These are phyloP conservation scores for Littorina saxatilis DNA, from an alignment of 1,140 invertebrate species.

Conservation along the genomic window DNA sequence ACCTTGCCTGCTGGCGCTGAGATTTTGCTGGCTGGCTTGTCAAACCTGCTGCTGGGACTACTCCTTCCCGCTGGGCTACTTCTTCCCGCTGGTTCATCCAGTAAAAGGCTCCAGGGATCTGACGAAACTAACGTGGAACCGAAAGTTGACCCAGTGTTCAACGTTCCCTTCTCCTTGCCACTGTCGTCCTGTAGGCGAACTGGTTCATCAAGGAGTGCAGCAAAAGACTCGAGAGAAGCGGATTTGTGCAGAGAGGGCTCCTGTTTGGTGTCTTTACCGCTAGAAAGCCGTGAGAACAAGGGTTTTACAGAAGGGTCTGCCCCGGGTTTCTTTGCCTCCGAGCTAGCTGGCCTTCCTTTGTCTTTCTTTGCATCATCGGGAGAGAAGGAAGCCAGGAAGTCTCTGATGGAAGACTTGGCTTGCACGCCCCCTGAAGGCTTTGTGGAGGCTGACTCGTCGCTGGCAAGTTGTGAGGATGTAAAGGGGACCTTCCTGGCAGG, in stretches of 20 bases:
- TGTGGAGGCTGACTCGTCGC: not conserved
- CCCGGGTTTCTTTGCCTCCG: not conserved
- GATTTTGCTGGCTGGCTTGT: not conserved
- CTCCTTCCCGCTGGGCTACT: not conserved
- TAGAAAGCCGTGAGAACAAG: not conserved
- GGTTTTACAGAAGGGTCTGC: not conserved
- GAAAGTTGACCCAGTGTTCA: not conserved
- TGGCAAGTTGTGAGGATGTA: not conserved
- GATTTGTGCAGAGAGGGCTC: not conserved
- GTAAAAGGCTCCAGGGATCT: constrained; percentile 16
- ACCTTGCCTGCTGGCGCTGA: not conserved
- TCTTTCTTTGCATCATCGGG: not conserved
- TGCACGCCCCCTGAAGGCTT: no score
- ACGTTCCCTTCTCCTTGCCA: constrained; percentile 12
- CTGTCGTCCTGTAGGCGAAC: not conserved
- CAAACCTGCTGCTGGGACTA: not conserved
- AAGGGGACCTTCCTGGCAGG: not conserved
- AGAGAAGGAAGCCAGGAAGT: constrained; percentile 16
- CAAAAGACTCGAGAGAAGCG: not conserved
- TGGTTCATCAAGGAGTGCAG: not conserved
- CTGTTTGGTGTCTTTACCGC: not conserved
- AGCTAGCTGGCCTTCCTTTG: no score
- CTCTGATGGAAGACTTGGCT: constrained; percentile 2
- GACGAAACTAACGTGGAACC: not conserved
- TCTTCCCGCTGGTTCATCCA: constrained; percentile 14